Evolutionary conservation across 2,888 invertebrate genomes (phyloP).

Genomic region (Chorisops tibialis): DNA sequence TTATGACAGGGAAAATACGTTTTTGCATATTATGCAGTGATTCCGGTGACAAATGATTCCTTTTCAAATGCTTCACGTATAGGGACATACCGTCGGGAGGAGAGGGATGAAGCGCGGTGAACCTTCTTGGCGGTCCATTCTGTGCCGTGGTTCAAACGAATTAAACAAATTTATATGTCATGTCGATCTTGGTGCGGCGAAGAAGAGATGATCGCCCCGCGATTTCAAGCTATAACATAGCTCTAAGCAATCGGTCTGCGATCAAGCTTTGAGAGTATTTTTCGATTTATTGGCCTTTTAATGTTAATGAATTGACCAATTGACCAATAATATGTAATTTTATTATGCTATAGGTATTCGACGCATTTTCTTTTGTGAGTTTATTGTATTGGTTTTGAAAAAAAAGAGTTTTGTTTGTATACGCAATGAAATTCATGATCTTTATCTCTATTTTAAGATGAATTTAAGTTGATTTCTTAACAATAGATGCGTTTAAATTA

Average conservation of each 20-base stretch:
- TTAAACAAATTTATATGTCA: constrained; percentile 24
- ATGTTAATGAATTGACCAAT: constrained; percentile 25
- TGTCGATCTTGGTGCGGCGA: not conserved
- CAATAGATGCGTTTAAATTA: no score
- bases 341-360: constrained; percentile 1
- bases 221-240: no score
- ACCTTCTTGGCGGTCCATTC: constrained; percentile 1
- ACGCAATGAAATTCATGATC: no score
- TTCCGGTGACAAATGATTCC: constrained; percentile 32
- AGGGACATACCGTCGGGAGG: not conserved
- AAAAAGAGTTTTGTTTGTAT: no score
- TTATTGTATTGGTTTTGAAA: no score
- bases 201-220: no score
- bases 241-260: no score
- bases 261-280: not conserved
- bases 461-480: no score
- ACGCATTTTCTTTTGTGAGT: no score
- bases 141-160: not conserved
- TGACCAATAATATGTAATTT: constrained; percentile 26
- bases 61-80: constrained; percentile 2
- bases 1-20: constrained; percentile 29
- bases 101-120: not conserved
- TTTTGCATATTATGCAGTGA: constrained; percentile 30
- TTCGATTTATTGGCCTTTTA: constrained; percentile 21
- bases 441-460: no score